A percentile compares a stretch with the other conserved stretches of the same genome.
Conservation (phyloP, 2,113 vertebrate species). For the Ptychochromis oligacanthus region DNA sequence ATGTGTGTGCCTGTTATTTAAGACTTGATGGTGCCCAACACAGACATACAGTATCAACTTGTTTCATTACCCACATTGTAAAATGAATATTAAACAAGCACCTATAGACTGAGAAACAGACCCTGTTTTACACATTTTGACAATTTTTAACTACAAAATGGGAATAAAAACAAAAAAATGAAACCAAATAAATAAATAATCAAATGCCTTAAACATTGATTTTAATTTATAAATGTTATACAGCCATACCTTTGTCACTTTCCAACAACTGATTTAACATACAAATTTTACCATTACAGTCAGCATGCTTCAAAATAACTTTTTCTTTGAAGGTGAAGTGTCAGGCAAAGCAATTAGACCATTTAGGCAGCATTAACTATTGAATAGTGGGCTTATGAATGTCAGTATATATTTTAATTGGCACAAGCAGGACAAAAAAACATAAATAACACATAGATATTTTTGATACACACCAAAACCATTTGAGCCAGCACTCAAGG, state of each 20-base stretch:
- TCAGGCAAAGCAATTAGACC: not conserved
- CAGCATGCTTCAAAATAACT: not conserved
- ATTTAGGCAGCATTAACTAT: not conserved
- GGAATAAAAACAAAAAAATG: too few species aligned
- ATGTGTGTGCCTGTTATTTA: too few species aligned
- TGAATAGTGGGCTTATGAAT: not conserved
- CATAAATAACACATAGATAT: not conserved
- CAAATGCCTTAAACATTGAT: too few species aligned
- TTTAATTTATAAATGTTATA: not conserved
- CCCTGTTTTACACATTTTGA: too few species aligned
- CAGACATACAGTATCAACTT: too few species aligned
- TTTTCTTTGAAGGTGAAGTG: not conserved
- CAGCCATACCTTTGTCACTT: not conserved
- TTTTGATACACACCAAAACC: not conserved
- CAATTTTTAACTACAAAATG: too few species aligned
- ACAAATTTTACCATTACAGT: not conserved
- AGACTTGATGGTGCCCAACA: too few species aligned
- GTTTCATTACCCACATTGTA: too few species aligned
- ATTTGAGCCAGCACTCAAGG: not conserved
- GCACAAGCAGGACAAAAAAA: not conserved
- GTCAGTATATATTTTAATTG: not conserved
- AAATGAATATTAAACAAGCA: too few species aligned
- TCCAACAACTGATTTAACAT: not conserved
- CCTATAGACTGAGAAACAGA: too few species aligned
- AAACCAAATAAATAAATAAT: not conserved